Evolutionary conservation across 1,140 invertebrate genomes (phyloP).

Genomic region (Drosophila triauraria): DNA sequence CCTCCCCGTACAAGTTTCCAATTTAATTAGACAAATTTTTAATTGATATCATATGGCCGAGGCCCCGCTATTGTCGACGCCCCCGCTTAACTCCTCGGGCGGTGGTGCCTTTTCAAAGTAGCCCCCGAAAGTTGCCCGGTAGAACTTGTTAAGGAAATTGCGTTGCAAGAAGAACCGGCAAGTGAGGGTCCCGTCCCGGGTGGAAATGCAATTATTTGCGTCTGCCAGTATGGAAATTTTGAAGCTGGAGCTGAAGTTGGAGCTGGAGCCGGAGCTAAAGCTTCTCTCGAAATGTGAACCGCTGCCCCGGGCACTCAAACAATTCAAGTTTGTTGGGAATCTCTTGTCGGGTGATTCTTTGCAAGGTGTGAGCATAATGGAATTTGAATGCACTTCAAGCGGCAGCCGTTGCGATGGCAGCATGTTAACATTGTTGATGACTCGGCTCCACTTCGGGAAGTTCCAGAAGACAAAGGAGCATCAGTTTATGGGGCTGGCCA

Average conservation of each 20-base stretch:
- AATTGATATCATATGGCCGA: conserved; percentile 83
- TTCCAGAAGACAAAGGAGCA: conserved; percentile 14
- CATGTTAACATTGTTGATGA: conserved; percentile 36
- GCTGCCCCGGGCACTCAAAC: conserved; percentile 45
- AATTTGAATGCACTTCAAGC: conserved; percentile 40
- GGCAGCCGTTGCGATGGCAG: conserved; percentile 26
- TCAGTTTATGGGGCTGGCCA: conserved; percentile 4
- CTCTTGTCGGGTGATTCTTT: conserved; percentile 34
- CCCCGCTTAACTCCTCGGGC: conserved; percentile 7
- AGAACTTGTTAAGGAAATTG: conserved; percentile 64
- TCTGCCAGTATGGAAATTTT: conserved; percentile 46
- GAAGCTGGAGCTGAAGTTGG: conserved; percentile 3
- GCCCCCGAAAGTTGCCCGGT: conserved; percentile 61
- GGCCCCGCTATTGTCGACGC: conserved; percentile 51
- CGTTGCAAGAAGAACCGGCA: conserved; percentile 32
- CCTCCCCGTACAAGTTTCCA: conserved; percentile 65
- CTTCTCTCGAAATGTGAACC: conserved; percentile 44
- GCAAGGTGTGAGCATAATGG: conserved; percentile 51
- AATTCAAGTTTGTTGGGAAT: conserved; percentile 44
- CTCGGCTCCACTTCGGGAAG: conserved; percentile 1
- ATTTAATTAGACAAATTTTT: conserved; percentile 84
- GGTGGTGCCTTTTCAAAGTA: conserved; percentile 37
- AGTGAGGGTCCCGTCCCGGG: conserved; percentile 9
- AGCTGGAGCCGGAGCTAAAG: neutral
- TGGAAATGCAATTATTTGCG: conserved; percentile 66